Evolutionary conservation across 2,888 invertebrate species (phyloP).

Genomic region (Nephrotoma appendiculata): DNA sequence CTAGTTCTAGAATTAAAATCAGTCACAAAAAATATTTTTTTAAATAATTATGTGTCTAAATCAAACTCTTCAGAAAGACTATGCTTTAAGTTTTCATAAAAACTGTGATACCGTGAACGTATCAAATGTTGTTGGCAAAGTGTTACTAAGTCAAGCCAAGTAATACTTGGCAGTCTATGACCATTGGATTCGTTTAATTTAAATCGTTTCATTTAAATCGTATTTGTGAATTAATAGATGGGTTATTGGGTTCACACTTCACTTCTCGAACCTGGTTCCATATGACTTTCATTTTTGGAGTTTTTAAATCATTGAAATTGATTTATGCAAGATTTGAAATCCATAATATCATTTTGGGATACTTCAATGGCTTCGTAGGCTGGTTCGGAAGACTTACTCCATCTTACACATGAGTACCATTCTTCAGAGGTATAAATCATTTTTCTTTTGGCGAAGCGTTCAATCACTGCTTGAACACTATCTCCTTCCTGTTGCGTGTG

Average conservation of each 20-base stretch:
- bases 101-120: background rate
- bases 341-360: background rate
- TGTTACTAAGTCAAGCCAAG: background rate
- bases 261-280: background rate
- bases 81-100: background rate
- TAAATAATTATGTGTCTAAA: too few relatives aligned
- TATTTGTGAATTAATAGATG: background rate
- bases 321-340: background rate
- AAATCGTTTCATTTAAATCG: background rate
- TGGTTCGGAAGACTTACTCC: background rate
- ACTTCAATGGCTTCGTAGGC: background rate
- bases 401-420: background rate
- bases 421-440: constrained; percentile 9
- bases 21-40: too few relatives aligned
- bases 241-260: background rate
- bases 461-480: constrained; percentile 17
- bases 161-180: background rate
- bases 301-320: background rate
- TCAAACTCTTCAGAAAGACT: too few relatives aligned
- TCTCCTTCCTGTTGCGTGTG: constrained; percentile 19
- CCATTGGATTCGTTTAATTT: too few relatives aligned
- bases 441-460: constrained; percentile 11
- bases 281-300: background rate
- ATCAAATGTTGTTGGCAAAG: background rate
- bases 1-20: too few relatives aligned